Evolutionary conservation across 2,113 vertebrate genomes (phyloP).

Genomic region (Arizona elegans): DNA sequence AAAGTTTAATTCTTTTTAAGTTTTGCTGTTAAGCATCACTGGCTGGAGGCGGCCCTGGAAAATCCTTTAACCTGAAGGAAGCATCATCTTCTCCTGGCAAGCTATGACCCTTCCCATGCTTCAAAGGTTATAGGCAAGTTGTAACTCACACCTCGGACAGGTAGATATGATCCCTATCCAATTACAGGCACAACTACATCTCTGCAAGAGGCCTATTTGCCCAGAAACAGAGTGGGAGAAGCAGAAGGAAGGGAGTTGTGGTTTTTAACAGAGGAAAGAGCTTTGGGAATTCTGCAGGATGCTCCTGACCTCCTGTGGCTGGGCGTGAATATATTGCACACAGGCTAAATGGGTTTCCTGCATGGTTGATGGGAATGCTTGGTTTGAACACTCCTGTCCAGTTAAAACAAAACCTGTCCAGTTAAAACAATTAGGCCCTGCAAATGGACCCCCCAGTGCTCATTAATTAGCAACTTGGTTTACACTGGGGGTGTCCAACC

Average conservation of each 20-base stretch:
- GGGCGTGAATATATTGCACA: neutral
- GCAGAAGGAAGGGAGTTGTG: neutral
- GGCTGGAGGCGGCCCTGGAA: neutral
- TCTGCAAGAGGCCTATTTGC: neutral
- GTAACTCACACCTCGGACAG: neutral
- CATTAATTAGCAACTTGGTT: neutral
- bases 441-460: slow-evolving; percentile 2
- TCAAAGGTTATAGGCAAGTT: neutral
- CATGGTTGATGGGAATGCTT: neutral
- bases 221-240: neutral
- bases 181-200: neutral
- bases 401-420: slow-evolving; percentile 7
- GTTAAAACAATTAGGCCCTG: slow-evolving; percentile 37
- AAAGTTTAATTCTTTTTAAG: neutral
- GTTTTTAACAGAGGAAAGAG: neutral
- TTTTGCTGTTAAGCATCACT: neutral
- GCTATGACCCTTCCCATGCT: neutral
- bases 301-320: neutral
- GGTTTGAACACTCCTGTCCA: neutral
- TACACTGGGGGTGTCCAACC: neutral
- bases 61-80: neutral
- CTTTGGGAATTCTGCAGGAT: neutral
- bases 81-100: neutral
- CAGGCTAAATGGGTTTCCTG: neutral
- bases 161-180: neutral